Percentiles rank a stretch among this genome's conserved stretches.
These are phyloP conservation scores for Damaliscus lunatus DNA, from an alignment of 2,113 vertebrate species.

Conservation along the genomic window DNA sequence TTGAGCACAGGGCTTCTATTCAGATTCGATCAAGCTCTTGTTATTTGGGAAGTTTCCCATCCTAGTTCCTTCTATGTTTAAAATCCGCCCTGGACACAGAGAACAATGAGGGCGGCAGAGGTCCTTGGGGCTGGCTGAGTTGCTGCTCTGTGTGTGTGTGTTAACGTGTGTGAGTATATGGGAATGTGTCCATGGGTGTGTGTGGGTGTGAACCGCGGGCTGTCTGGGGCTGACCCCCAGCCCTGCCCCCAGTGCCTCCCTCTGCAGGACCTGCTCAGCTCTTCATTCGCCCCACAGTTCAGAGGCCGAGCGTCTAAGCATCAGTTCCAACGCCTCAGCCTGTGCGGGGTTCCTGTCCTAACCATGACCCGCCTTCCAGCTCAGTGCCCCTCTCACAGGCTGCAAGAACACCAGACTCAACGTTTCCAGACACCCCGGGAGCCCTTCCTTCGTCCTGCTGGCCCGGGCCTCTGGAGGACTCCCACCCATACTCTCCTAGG, in stretches of 20 bases:
- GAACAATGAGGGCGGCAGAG: neutral
- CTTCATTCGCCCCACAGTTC: neutral
- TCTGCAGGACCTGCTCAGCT: neutral
- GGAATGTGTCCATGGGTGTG: too few species aligned
- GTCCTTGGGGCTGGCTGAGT: neutral
- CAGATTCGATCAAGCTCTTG: neutral
- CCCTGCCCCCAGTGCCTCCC: too few species aligned
- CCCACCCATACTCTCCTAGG: rapidly evolving
- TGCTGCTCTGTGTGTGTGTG: neutral
- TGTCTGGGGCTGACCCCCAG: neutral
- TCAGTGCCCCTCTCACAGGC: neutral
- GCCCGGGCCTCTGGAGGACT: neutral
- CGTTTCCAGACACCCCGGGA: neutral
- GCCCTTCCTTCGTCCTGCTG: neutral
- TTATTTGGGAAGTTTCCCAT: neutral
- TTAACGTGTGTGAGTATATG: too few species aligned
- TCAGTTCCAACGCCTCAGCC: neutral
- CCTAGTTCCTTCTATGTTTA: neutral
- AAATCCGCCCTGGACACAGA: neutral
- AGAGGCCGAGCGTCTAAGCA: neutral
- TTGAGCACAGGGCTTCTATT: neutral
- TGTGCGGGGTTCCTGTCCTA: neutral
- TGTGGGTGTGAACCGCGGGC: neutral
- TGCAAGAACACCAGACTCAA: neutral
- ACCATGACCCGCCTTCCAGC: neutral